Percentiles rank a stretch among this genome's conserved stretches.
Conservation (phyloP, 2,888 invertebrate species). For the Nycteola revayana region DNA sequence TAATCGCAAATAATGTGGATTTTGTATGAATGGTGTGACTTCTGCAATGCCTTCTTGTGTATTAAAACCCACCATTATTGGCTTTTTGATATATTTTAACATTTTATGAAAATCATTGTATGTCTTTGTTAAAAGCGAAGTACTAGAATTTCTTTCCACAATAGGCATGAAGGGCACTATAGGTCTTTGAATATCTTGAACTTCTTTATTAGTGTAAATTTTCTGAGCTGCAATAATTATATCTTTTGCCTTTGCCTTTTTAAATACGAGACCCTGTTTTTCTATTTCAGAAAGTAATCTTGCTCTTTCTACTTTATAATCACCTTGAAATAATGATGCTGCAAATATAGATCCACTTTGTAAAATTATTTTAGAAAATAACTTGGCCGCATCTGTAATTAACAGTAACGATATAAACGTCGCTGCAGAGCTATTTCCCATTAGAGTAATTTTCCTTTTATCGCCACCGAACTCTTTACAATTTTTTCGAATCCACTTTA, state of each 20-base stretch:
- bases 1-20: slow-evolving; percentile 52
- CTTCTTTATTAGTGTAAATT: slow-evolving; percentile 56
- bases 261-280: slow-evolving; percentile 35
- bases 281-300: slow-evolving; percentile 47
- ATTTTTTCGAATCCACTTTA: slow-evolving; percentile 69
- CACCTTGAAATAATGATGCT: slow-evolving; percentile 56
- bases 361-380: slow-evolving; percentile 68
- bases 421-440: slow-evolving; percentile 67
- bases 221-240: slow-evolving; percentile 50
- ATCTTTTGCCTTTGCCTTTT: slow-evolving; percentile 43
- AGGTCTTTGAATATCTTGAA: slow-evolving; percentile 59
- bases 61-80: slow-evolving; percentile 74
- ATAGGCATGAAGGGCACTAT: slow-evolving; percentile 65
- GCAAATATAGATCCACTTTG: slow-evolving; percentile 70
- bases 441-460: slow-evolving; percentile 57
- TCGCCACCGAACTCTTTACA: slow-evolving; percentile 62
- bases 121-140: slow-evolving; percentile 42
- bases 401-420: slow-evolving; percentile 59
- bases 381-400: slow-evolving; percentile 51
- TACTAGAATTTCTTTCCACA: slow-evolving; percentile 45
- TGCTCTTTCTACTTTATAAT: slow-evolving; percentile 43
- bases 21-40: slow-evolving; percentile 63
- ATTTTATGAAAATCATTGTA: slow-evolving; percentile 39
- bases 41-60: slow-evolving; percentile 75
- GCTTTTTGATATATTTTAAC: slow-evolving; percentile 33